Base-by-base conservation (phyloP, 2,797 vertebrate genomes). In the Danio kyathit region DNA sequence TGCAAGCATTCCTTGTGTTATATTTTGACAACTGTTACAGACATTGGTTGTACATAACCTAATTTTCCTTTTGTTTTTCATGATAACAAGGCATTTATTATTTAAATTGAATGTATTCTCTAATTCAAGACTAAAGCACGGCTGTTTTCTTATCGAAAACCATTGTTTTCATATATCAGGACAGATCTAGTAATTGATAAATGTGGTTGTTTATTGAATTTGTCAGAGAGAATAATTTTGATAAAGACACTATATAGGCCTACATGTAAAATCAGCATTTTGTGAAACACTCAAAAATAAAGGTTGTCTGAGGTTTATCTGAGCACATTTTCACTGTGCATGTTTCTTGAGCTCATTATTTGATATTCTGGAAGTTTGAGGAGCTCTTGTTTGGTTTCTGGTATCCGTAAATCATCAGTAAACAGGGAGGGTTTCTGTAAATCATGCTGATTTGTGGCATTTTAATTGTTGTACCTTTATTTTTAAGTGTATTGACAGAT, bases 1-100 rank as follows among this genome's bases (percentile, higher is more conserved):
- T 87, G 86, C 87, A 90, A 91, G 88, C 93, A 94, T 95, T 95
- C 94, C 94, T 91, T 81, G 77, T 85, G 88, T 89, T 87, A 87
- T 89, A 69, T 79, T 84, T 77, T 85, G 87, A 93, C 87, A 87
- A 80, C 86, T 86, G 86, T 82, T 87, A 87, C 82, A 84, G 76
- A 57, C 56, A 77, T 43, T 66, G 69, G 84, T 61, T 80, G 59
- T 63, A 72, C 19, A 65, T 56, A 65, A 65, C 29, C 29, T 3
- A 29, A 29, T 29, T 29, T 1, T 3, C 29, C 3, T 29, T 29
- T 29, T 1, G 29, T 29, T 29, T n/a, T n/a, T n/a, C 29, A 29
- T 17, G 16, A 41, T 41, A 40, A 52, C 48, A 70, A 40, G 8
- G 5, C 29, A 29, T 29, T 29, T 29, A 29, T 3, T 29, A 29